phyloP scores from a whole-genome alignment of 2,113 vertebrate genomes.

The Boulengeromyrus knoepffleri region DNA sequence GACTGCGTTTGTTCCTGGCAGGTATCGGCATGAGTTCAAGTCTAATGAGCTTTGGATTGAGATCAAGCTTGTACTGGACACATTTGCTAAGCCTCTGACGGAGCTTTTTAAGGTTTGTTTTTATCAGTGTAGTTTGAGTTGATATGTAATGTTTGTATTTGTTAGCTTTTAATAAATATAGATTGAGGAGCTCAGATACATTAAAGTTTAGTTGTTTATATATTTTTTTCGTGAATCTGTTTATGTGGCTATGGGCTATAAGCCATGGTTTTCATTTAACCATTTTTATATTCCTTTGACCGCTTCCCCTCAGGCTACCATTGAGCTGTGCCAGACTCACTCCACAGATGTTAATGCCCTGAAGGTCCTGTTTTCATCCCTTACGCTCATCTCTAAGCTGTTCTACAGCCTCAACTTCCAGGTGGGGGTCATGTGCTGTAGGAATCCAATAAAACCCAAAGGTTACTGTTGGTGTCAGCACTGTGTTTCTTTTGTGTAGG shows the following conservation, averaged over 20 bases:
- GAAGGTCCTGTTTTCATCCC: constrained; percentile 93
- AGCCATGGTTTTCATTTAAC: neutral
- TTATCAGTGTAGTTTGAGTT: neutral
- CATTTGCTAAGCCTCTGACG: constrained; percentile 89
- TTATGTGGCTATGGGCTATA: neutral
- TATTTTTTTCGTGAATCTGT: neutral
- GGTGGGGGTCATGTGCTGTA: constrained; percentile 53
- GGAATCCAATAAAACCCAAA: neutral
- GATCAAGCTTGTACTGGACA: constrained; percentile 94
- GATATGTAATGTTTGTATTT: neutral
- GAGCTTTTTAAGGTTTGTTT: constrained; percentile 89
- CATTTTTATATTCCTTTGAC: neutral
- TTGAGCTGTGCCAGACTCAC: constrained; percentile 92
- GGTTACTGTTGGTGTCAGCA: neutral
- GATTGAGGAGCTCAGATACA: neutral
- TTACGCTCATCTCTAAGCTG: constrained; percentile 90
- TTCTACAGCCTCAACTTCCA: constrained; percentile 99
- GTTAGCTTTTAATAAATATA: neutral
- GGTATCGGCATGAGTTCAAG: constrained; percentile 97
- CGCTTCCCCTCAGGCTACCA: constrained; percentile 72
- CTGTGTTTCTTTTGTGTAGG: constrained; percentile 55
- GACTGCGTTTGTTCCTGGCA: constrained; percentile 40
- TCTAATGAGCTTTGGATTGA: constrained; percentile 96
- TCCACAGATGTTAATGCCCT: constrained; percentile 83
- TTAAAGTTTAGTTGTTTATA: neutral